phyloP scores from a whole-genome alignment of 2,888 invertebrate species.

The Cetonia aurata region DNA sequence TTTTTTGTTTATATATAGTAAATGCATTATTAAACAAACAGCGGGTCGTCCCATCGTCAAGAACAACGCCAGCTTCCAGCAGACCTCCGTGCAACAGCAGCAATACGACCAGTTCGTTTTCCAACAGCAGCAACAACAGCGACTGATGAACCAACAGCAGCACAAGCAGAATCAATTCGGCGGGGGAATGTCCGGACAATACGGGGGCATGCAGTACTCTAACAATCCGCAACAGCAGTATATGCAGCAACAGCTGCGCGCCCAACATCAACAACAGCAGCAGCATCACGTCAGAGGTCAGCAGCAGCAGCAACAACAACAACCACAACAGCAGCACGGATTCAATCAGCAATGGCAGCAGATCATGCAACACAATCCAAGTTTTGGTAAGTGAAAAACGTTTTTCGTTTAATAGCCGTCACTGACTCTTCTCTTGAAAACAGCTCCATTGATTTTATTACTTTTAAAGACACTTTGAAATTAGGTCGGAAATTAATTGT shows the following conservation, averaged over 20 bases:
- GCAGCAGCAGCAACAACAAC: slow-evolving; percentile 62
- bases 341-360: slow-evolving; percentile 62
- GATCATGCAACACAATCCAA: slow-evolving; percentile 52
- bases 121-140: slow-evolving; percentile 58
- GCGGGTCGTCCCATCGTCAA: slow-evolving; percentile 73
- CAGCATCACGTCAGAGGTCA: slow-evolving; percentile 61
- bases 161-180: slow-evolving; percentile 50
- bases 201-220: slow-evolving; percentile 46
- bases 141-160: slow-evolving; percentile 60
- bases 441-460: too few relatives aligned
- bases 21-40: slow-evolving; percentile 29
- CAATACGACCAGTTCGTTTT: slow-evolving; percentile 63
- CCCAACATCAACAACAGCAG: slow-evolving; percentile 65
- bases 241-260: slow-evolving; percentile 57
- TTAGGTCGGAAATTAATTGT: too few relatives aligned
- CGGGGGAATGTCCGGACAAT: slow-evolving; percentile 49
- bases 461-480: too few relatives aligned
- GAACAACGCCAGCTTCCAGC: slow-evolving; percentile 65
- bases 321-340: slow-evolving; percentile 66
- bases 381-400: slow-evolving; percentile 38
- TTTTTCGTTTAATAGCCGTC: too few relatives aligned
- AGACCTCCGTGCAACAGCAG: slow-evolving; percentile 51
- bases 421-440: too few relatives aligned
- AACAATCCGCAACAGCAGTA: slow-evolving; percentile 51
- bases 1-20: neutral